Conservation (phyloP, 2,113 vertebrate species). For the Neolamprologus ventralis region DNA sequence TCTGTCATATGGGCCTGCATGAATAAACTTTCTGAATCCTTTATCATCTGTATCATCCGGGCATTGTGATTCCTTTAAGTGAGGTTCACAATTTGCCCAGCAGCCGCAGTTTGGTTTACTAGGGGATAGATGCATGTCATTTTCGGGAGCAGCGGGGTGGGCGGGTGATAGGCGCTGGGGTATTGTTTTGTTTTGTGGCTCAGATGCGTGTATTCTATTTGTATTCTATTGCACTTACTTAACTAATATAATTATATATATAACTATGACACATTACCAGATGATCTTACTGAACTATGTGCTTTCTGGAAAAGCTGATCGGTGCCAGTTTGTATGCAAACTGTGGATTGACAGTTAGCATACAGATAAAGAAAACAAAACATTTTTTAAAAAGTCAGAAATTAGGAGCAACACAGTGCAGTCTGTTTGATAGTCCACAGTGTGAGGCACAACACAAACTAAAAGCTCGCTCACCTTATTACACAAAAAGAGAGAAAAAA, state of each 20-base stretch:
- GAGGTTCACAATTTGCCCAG: background rate
- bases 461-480: background rate
- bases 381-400: background rate
- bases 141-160: background rate
- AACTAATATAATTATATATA: background rate
- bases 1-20: background rate
- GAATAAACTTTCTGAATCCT: background rate
- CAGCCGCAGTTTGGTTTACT: background rate
- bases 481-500: background rate
- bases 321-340: background rate
- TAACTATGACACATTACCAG: background rate
- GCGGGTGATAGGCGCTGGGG: background rate
- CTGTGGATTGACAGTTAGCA: background rate
- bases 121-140: background rate
- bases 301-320: background rate
- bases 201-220: background rate
- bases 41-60: rapidly evolving
- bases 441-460: background rate
- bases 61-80: background rate
- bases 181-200: background rate
- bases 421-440: background rate
- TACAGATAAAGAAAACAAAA: background rate
- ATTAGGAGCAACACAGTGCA: background rate
- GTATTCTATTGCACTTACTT: background rate
- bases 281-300: background rate